Evolutionary conservation across 2,888 invertebrate species (phyloP), one percentile per base, ranked within the genome.

Genomic region (Nineta flava): DNA sequence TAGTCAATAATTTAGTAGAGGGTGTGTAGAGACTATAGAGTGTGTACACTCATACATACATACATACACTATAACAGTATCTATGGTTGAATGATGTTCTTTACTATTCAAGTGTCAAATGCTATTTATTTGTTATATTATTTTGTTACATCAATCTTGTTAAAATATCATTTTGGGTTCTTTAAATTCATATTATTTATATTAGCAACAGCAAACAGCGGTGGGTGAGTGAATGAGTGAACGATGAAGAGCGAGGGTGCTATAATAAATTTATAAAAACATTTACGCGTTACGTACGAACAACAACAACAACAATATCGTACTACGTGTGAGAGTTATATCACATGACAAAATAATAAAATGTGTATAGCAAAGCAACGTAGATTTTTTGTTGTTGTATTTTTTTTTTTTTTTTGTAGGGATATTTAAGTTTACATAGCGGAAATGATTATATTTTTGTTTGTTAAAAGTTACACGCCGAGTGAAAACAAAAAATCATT

Each of bases 401-500:
- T 19, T 19, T 4, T 19, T 19, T 4, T 19, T 26, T 26, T 26
- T 26, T 26, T 19, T 26, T 6, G 4, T 26, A 40, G 16, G 44
- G 9, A 21, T 21, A 21, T 17, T 44, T 19, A 44, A 44, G 44
- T 44, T 44, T 21, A 44, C 44, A 44, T 44, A 44, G 44, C 44
- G 44, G 44, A 44, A 44, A 44, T 21, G 44, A 44, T 44, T 44
- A 26, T 26, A 26, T 26, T 26, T 26, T 26, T 26, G 26, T 26
- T 26, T 26, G 26, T 26, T 26, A 26, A 26, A 26, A 26, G 26
- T 26, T 26, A 26, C 7, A 26, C 26, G 26, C 7, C 7, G 26
- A 26, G 7, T 26, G 19, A 19, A 5, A 3, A 19, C 3, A 26
- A 26, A 26, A 26, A 26, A 26, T 26, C 7, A 26, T n/a, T n/a